These are phyloP conservation scores for Gymnosoma rotundatum DNA, from an alignment of 2,888 invertebrate genomes.

Conservation along the genomic window DNA sequence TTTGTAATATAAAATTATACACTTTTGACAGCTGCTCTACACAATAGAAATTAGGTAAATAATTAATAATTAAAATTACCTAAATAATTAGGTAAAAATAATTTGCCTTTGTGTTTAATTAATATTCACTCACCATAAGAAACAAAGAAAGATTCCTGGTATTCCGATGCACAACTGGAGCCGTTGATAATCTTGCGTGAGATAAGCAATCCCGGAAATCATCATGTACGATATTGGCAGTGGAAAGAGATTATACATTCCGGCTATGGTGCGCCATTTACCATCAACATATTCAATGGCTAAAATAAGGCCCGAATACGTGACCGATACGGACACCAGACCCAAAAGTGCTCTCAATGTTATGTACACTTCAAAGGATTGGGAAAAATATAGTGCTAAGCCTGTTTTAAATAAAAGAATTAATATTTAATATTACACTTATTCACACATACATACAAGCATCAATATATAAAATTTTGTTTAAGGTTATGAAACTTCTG, in stretches of 20 bases:
- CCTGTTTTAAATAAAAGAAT: conserved; percentile 75
- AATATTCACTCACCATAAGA: conserved; percentile 85
- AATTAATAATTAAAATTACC: too few species aligned
- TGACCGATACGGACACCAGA: conserved; percentile 90
- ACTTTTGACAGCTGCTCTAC: too few species aligned
- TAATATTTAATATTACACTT: background rate
- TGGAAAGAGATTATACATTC: conserved; percentile 91
- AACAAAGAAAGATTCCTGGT: conserved; percentile 87
- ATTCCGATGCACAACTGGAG: conserved; percentile 88
- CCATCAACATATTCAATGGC: conserved; percentile 91
- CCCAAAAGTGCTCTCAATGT: conserved; percentile 88
- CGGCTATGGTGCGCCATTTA: conserved; percentile 90
- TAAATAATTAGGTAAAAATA: too few species aligned
- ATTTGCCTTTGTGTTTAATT: background rate
- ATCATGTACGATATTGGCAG: conserved; percentile 89
- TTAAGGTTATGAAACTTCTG: too few species aligned
- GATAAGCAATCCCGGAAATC: conserved; percentile 88
- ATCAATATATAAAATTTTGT: background rate
- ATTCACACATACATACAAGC: background rate
- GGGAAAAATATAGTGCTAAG: conserved; percentile 87
- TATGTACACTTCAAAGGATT: conserved; percentile 88
- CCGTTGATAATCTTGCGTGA: conserved; percentile 88
- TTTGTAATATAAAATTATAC: too few species aligned
- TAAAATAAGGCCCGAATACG: conserved; percentile 90
- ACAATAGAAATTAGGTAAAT: too few species aligned